Evolutionary conservation across 2,888 invertebrate genomes (phyloP).

Genomic region (Labia minor): DNA sequence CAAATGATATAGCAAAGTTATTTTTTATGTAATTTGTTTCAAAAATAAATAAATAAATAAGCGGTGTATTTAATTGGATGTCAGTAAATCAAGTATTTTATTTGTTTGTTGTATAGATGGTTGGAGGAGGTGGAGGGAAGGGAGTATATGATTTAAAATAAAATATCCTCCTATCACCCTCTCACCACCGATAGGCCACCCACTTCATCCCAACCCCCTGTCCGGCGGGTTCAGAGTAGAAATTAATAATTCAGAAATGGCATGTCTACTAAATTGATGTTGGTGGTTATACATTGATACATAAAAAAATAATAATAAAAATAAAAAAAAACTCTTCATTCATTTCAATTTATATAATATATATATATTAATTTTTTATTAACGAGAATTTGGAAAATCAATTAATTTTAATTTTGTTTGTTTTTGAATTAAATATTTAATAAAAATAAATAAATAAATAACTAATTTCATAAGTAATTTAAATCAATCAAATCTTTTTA

Average conservation of each 20-base stretch:
- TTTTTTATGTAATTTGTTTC: no score
- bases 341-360: slow-evolving; percentile 2
- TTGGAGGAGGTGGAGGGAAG: no score
- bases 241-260: slow-evolving; percentile 1
- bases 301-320: no score
- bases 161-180: no score
- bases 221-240: no score
- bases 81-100: background rate
- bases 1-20: no score
- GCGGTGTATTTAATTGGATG: background rate
- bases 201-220: no score
- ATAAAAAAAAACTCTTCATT: background rate
- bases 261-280: slow-evolving; percentile 8
- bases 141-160: background rate
- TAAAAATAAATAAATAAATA: slow-evolving; percentile 5
- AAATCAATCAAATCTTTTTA: background rate
- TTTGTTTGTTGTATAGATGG: no score
- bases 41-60: no score
- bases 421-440: slow-evolving; percentile 13
- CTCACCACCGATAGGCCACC: no score
- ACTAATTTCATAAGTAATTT: background rate
- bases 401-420: background rate
- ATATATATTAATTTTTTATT: background rate
- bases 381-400: background rate
- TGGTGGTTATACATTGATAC: background rate